phyloP scores from a whole-genome alignment of 2,888 invertebrate species.

The Poecilus cupreus region DNA sequence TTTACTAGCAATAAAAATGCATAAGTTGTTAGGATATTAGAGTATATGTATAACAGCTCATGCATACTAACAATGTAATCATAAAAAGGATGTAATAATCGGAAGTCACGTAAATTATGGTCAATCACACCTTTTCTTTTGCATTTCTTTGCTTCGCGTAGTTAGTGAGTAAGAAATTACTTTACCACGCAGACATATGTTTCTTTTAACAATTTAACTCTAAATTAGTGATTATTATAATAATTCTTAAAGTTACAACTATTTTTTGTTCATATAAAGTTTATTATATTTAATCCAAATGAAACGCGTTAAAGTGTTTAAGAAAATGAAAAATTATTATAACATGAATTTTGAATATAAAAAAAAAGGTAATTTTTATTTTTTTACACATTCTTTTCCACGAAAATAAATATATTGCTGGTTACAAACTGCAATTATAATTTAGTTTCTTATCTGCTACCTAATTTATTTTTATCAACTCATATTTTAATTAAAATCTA shows the following conservation, averaged over 20 bases:
- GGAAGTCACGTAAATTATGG: constrained; percentile 44
- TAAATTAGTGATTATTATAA: background rate
- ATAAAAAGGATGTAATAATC: constrained; percentile 3
- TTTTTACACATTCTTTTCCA: background rate
- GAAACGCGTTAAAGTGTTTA: constrained; percentile 25
- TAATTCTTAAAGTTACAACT: background rate
- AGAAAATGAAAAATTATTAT: constrained; percentile 44
- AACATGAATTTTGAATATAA: constrained; percentile 41
- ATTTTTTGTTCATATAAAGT: background rate
- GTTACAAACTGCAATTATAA: background rate
- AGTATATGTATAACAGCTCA: background rate
- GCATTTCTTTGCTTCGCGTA: background rate
- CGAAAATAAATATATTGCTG: background rate
- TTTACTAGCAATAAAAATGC: background rate
- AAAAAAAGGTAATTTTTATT: constrained; percentile 37
- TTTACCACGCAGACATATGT: background rate
- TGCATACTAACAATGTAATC: background rate
- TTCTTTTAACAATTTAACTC: background rate
- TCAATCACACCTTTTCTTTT: constrained; percentile 25
- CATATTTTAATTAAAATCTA: background rate
- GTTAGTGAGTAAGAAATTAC: background rate
- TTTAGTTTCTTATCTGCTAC: background rate
- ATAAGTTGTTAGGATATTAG: background rate
- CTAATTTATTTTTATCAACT: constrained; percentile 4
- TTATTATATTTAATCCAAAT: background rate